Evolutionary conservation across 2,797 vertebrate genomes (phyloP), one percentile per base, ranked within the genome.

Genomic region (Parotocinclus haroldoi): DNA sequence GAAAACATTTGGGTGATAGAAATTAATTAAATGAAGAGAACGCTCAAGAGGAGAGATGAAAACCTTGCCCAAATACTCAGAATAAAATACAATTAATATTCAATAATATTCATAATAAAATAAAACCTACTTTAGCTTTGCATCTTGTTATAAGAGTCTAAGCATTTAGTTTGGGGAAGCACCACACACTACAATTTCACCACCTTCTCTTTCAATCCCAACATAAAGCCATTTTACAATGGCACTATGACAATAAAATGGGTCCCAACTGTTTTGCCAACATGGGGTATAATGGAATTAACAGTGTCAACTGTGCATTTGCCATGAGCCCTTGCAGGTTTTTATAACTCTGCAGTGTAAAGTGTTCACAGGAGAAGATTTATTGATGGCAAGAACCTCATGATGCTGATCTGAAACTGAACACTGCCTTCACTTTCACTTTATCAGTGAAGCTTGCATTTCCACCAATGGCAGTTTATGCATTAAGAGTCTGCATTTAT

Each of bases 261-360:
- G 80, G 73, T 80, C 85, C 83, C 78, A 79, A n/a, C 85, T 82
- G 83, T 79, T 84, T 79, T 74, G 84, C 66, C 83, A 79, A 81
- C 75, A 75, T 87, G 86, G 80, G 84, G 80, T 81, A 68, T 80
- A 85, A 86, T 83, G 74, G 79, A 86, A 89, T 89, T 85, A 89
- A 87, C 84, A 86, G 79, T 58, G 54, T 78, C 77, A 80, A 78
- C 84, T 80, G 80, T 73, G 80, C 76, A 75, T 85, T 86, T 82
- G 74, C 74, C 81, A 78, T 76, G 75, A 82, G 82, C 74, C 62
- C 71, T 82, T 79, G 70, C 72, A 61, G 60, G 77, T 72, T 79
- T 84, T 86, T 79, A 83, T 76, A 81, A 82, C 70, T 82, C 82
- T 76, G 72, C 48, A 76, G 81, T 62, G 74, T 77, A 68, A 76